phyloP scores from a whole-genome alignment of 1,140 invertebrate species.

The Chelonus insularis region DNA sequence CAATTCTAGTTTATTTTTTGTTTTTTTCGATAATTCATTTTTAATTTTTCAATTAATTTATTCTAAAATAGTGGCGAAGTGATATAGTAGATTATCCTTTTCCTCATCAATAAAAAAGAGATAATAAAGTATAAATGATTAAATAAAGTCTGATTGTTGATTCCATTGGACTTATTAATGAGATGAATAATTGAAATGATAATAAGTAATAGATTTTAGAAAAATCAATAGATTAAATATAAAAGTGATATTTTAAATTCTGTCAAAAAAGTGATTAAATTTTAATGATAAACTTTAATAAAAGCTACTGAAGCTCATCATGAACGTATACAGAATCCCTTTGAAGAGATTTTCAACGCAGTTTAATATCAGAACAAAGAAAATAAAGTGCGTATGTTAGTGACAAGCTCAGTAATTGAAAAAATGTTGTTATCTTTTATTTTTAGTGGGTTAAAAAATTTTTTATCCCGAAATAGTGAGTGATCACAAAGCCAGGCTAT shows the following conservation, averaged over 20 bases:
- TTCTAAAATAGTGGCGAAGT: too few species aligned
- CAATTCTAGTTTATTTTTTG: too few species aligned
- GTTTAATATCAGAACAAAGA: background rate
- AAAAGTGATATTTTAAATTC: background rate
- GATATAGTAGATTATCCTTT: too few species aligned
- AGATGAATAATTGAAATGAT: too few species aligned
- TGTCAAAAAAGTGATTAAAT: background rate
- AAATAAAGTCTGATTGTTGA: too few species aligned
- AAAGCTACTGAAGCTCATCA: background rate
- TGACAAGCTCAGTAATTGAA: constrained; percentile 25
- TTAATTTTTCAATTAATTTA: too few species aligned
- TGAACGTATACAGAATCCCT: background rate
- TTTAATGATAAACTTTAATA: background rate
- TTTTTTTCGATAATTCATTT: background rate
- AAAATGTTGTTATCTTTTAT: constrained; percentile 13
- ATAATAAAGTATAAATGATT: too few species aligned
- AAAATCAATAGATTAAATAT: background rate
- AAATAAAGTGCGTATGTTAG: background rate
- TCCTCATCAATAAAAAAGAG: too few species aligned
- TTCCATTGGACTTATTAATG: too few species aligned
- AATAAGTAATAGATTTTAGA: too few species aligned
- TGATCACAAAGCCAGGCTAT: too few species aligned
- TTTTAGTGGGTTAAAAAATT: background rate
- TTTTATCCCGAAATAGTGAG: background rate
- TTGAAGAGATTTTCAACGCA: background rate